Evolutionary conservation across 2,113 vertebrate species (phyloP).

Genomic region (Osmerus mordax): DNA sequence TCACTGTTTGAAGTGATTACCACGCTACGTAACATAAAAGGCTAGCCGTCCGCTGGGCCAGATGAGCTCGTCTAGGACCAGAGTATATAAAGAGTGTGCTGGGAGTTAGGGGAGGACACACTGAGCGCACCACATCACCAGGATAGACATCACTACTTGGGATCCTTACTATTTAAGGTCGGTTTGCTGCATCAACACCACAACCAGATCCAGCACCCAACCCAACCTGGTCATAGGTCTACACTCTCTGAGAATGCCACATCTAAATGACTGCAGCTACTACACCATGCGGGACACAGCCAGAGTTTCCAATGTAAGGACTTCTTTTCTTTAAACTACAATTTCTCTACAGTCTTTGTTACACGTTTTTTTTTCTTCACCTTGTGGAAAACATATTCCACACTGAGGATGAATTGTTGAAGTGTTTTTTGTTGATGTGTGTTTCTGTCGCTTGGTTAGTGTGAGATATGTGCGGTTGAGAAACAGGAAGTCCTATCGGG

Average conservation of each 20-base stretch:
- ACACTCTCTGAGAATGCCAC: constrained; percentile 71
- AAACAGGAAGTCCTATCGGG: no score
- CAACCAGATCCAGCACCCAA: not conserved
- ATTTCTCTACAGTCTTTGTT: not conserved
- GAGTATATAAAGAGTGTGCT: constrained; percentile 66
- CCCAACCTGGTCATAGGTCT: not conserved
- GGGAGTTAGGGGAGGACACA: constrained; percentile 55
- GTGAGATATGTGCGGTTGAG: no score
- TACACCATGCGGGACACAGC: constrained; percentile 74
- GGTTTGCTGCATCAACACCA: constrained; percentile 37
- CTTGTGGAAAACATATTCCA: not conserved
- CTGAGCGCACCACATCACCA: constrained; percentile 34
- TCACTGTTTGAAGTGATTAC: constrained; percentile 80
- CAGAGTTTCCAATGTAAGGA: constrained; percentile 75
- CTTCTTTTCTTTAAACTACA: not conserved
- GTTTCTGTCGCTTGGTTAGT: not conserved
- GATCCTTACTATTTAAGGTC: constrained; percentile 45
- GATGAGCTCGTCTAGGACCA: constrained; percentile 77
- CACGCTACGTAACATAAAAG: constrained; percentile 73
- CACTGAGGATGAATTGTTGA: not conserved
- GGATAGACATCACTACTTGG: constrained; percentile 44
- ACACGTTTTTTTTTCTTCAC: no score
- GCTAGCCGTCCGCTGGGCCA: constrained; percentile 67
- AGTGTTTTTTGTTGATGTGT: not conserved
- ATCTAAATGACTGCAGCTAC: constrained; percentile 77